Conservation (phyloP, 2,797 vertebrate genomes). For the Danio aesculapii region DNA sequence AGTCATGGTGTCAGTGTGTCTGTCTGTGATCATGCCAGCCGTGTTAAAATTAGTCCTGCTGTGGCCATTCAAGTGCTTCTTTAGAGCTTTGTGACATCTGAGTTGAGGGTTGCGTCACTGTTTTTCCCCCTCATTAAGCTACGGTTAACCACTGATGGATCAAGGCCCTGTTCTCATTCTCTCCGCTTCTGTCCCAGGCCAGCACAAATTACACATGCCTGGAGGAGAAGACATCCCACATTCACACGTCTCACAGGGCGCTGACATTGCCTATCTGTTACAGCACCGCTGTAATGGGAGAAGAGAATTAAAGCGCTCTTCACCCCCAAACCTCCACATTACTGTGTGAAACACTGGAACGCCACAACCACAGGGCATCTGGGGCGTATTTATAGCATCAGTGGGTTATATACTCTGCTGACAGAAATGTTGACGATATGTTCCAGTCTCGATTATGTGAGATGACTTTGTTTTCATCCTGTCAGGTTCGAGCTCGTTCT, state of each 20-base stretch:
- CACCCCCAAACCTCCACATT: constrained; percentile 20
- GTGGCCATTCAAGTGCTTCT: constrained; percentile 31
- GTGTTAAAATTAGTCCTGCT: constrained; percentile 22
- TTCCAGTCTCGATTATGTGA: constrained; percentile 41
- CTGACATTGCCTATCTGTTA: constrained; percentile 42
- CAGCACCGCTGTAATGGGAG: constrained; percentile 36
- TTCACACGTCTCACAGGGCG: constrained; percentile 36
- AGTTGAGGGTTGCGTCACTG: constrained; percentile 51
- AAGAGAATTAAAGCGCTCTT: constrained; percentile 28
- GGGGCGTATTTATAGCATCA: constrained; percentile 26
- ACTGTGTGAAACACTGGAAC: constrained; percentile 26
- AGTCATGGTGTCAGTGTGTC: constrained; percentile 12
- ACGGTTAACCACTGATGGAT: constrained; percentile 54
- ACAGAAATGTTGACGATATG: constrained; percentile 14
- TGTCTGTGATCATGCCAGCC: constrained; percentile 32
- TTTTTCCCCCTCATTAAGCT: constrained; percentile 54
- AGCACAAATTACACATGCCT: constrained; percentile 42
- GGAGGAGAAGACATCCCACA: constrained; percentile 38
- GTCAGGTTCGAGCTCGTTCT: constrained; percentile 15
- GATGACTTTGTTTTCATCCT: constrained; percentile 41
- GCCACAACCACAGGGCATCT: constrained; percentile 17
- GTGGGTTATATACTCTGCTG: constrained; percentile 6
- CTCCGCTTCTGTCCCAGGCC: constrained; percentile 24
- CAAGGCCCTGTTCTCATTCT: constrained; percentile 32
- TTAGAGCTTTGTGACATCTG: constrained; percentile 45